Evolutionary conservation across 2,797 vertebrate species (phyloP), one percentile per base, ranked within the genome.

Genomic region (Dendrocincla fuliginosa): DNA sequence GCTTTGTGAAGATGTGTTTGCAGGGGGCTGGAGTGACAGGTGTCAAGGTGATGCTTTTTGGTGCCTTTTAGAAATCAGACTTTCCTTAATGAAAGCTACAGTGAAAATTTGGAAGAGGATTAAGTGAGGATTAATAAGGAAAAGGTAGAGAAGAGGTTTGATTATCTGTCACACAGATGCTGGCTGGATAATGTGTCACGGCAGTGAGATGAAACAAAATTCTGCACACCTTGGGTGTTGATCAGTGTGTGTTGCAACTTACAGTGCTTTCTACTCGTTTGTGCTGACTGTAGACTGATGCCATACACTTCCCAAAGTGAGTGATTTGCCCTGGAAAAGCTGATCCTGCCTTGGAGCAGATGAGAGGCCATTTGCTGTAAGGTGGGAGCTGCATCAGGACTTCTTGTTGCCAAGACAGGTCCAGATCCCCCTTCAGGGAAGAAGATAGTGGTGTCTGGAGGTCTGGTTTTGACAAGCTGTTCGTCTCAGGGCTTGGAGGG

Each of bases 211-310:
- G 42, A 41, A 73, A 10, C 13, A 28, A 37, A 27, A 20, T 44
- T 44, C 39, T 46, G 64, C 28, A 1, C n/a, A 13, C 24, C 35
- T 27, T 42, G 41, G 68, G 0, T 35, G 5, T 19, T 0, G 11
- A 18, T 28, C 24, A 3, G n/a, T 3, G 42, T 28, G 7, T 20
- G 69, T 10, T 33, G 41, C n/a, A 25, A 0, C 10, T n/a, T 6
- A 0, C 0, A 6, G 2, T 30, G 87, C 53, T 44, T 9, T 33
- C 19, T 22, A 60, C 59, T 57, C 2, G 0, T 49, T 39, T 25
- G 52, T 23, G 42, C 89, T 64, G 80, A 6, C 74, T 70, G 37
- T 74, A 12, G 52, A 5, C 9, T 2, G 14, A 3, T 16, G 47
- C 6, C 17, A 1, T 19, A 0, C 6, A 1, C 7, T 44, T 35